Percentiles rank a stretch among this genome's conserved stretches.
These are phyloP conservation scores for Helicoverpa zea DNA, from an alignment of 1,140 invertebrate species.

Conservation along the genomic window DNA sequence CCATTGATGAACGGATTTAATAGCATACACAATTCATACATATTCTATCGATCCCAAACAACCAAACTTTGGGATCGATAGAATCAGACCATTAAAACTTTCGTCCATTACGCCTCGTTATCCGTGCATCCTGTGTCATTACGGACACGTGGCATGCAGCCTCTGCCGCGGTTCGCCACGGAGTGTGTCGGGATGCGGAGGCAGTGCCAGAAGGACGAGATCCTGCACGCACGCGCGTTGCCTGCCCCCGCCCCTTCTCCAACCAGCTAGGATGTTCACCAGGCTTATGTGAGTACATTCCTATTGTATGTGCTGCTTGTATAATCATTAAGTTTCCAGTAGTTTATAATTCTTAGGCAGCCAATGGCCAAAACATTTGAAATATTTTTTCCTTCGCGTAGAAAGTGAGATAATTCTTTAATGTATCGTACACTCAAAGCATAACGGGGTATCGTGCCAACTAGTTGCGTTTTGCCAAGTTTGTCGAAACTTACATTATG, in stretches of 20 bases:
- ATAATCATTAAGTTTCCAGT: too few species aligned
- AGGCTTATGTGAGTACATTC: neutral
- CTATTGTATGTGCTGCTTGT: neutral
- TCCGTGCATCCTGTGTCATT: neutral
- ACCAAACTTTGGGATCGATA: neutral
- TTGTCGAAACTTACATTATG: neutral
- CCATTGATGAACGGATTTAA: neutral
- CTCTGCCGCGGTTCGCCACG: neutral
- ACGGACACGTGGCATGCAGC: neutral
- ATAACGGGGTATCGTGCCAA: constrained; percentile 4
- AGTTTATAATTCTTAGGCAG: too few species aligned
- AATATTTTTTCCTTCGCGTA: too few species aligned
- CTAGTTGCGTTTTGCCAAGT: constrained; percentile 11
- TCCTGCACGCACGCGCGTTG: constrained; percentile 44
- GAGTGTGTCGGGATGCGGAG: constrained; percentile 10
- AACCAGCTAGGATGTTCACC: neutral
- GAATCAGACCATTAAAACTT: neutral
- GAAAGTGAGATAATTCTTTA: neutral
- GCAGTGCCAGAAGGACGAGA: constrained; percentile 23
- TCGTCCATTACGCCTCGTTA: neutral
- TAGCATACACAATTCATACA: neutral
- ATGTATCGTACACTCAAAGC: neutral
- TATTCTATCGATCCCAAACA: too few species aligned
- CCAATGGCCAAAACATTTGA: too few species aligned
- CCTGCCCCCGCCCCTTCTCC: neutral